Evolutionary conservation across 2,113 vertebrate genomes (phyloP).

Genomic region (Todiramphus chloris): DNA sequence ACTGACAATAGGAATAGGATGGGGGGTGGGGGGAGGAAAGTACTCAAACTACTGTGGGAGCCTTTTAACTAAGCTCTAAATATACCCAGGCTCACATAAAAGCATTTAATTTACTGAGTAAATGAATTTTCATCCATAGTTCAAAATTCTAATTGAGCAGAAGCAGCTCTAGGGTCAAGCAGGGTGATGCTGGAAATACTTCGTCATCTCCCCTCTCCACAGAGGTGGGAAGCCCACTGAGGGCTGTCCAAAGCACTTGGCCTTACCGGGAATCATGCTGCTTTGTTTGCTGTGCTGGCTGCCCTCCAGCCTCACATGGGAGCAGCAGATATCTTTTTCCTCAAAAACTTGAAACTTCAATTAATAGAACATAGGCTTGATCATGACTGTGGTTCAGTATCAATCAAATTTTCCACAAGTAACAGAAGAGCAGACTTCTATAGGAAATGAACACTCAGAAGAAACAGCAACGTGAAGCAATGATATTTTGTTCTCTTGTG

Average conservation of each 20-base stretch:
- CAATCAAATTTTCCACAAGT: neutral
- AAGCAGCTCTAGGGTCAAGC: neutral
- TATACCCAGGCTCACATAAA: neutral
- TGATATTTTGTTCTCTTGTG: neutral
- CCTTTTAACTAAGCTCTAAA: neutral
- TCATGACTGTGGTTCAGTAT: neutral
- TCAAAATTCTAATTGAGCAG: neutral
- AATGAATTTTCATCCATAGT: neutral
- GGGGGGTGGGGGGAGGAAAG: neutral
- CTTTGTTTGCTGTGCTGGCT: neutral
- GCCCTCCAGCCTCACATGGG: neutral
- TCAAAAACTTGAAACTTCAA: neutral
- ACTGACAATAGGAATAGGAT: neutral
- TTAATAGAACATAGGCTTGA: neutral
- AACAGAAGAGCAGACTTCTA: neutral
- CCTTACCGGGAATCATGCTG: neutral
- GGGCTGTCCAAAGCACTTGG: neutral
- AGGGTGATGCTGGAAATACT: neutral
- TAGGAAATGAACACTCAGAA: neutral
- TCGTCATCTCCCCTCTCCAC: neutral
- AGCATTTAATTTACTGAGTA: constrained; percentile 28
- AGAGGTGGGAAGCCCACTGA: neutral
- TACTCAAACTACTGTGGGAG: neutral
- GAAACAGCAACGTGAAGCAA: neutral
- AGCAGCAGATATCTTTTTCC: neutral